Percentiles rank a stretch among this genome's conserved stretches.
Conservation (phyloP, 2,797 vertebrate genomes). For the Mus spretus region DNA sequence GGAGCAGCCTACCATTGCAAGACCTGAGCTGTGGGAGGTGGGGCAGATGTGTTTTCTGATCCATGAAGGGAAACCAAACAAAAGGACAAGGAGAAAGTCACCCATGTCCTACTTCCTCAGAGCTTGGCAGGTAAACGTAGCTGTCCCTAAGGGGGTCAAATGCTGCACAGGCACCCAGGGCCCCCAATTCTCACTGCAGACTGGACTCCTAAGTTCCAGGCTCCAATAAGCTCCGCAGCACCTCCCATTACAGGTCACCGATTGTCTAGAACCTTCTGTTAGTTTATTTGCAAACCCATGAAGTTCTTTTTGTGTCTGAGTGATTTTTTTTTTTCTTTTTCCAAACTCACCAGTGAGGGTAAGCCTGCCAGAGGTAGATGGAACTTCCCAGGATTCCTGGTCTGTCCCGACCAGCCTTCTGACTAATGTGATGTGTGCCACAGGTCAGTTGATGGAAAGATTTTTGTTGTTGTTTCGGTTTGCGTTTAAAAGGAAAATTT, state of each 20-base stretch:
- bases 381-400: slow-evolving; percentile 39
- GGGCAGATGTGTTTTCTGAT: neutral
- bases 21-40: neutral
- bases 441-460: slow-evolving; percentile 33
- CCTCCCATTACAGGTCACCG: neutral
- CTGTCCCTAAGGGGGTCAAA: neutral
- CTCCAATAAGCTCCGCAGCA: neutral
- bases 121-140: neutral
- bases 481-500: neutral
- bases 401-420: neutral
- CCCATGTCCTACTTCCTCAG: neutral
- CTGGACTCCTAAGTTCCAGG: neutral
- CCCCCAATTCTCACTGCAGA: neutral
- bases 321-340: slow-evolving; percentile 1
- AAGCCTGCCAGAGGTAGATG: neutral
- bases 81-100: neutral
- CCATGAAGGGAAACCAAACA: neutral
- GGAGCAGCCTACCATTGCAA: neutral
- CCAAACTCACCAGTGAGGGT: neutral
- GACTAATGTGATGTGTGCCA: neutral
- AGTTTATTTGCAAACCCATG: neutral
- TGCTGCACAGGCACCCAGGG: neutral
- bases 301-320: neutral
- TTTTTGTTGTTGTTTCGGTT: neutral
- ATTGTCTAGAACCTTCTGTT: too few species aligned